Conservation (phyloP, 2,113 vertebrate species). For the Callopanchax toddi region DNA sequence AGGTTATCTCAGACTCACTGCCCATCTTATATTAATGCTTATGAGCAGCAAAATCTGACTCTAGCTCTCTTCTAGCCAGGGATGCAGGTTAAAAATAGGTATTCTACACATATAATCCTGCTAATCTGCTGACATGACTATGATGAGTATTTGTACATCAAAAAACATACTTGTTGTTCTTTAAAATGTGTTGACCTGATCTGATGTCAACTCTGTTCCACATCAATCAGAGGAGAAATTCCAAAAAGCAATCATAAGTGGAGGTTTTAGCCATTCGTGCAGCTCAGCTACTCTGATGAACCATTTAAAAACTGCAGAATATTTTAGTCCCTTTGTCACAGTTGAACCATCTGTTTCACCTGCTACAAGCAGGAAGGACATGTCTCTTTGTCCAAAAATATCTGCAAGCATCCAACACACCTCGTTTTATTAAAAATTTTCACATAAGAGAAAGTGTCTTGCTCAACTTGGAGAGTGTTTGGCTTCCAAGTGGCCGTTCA, state of each 20-base stretch:
- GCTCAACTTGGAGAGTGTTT: background rate
- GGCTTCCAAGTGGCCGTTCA: background rate
- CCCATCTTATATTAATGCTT: constrained; percentile 29
- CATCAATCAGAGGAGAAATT: too few species aligned
- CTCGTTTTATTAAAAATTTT: too few species aligned
- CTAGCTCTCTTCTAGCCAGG: background rate
- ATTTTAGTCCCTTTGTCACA: background rate
- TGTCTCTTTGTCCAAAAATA: too few species aligned
- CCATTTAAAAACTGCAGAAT: background rate
- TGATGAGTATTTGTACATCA: background rate
- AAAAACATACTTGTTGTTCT: background rate
- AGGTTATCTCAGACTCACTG: constrained; percentile 17
- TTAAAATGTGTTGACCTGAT: background rate
- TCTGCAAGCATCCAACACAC: too few species aligned
- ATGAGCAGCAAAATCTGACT: constrained; percentile 41
- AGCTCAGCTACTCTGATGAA: too few species aligned
- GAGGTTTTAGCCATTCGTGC: too few species aligned
- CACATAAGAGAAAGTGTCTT: too few species aligned
- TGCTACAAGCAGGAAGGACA: too few species aligned
- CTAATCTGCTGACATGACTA: background rate
- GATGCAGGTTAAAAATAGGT: too few species aligned
- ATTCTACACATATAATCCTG: too few species aligned
- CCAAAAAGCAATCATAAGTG: too few species aligned
- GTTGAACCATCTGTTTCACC: background rate
- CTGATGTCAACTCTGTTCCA: background rate